Evolutionary conservation across 1,140 invertebrate genomes (phyloP), one percentile per base, ranked within the genome.

Genomic region (Dendrolimus punctatus): DNA sequence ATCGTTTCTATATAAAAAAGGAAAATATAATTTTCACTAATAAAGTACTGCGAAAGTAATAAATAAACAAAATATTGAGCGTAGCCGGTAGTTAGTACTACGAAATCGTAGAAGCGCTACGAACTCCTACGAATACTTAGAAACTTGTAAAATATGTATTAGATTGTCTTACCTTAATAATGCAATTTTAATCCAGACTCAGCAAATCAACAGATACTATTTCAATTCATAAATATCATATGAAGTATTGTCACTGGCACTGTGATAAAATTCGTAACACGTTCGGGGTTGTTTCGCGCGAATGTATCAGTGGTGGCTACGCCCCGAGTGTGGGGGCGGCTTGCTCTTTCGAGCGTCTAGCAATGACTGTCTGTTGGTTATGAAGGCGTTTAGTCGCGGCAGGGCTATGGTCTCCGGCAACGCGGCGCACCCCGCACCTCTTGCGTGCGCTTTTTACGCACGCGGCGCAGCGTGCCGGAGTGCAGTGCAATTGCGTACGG

Each of bases 401-500:
- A 57, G 43, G 48, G 57, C 57, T 49, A 53, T 49, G 64, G 71
- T 71, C 69, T 62, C 66, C 67, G 64, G 64, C 62, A 51, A 56
- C 62, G 52, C 63, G 58, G 62, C 74, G 58, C 68, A 55, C 75
- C 72, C 72, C 80, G 68, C 80, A 51, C 73, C 78, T 73, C 73
- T 73, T 76, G 71, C 76, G 78, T 80, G 79, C 79, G 75, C 76
- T 81, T 80, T 87, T 85, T 85, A 85, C 82, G 82, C 82, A 84
- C 78, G 77, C 73, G 73, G 66, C 74, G 69, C 72, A 67, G 62
- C 62, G 57, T 60, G 64, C 64, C 58, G 58, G 66, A 82, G 80
- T 85, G 78, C 81, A 85, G 74, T 85, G 80, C 82, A 85, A 85
- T 85, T 85, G 81, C 81, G 78, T 80, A 78, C 78, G 75, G 76